A percentile compares a stretch with the other conserved stretches of the same genome.
Evolutionary conservation across 2,797 vertebrate genomes (phyloP).

Genomic region (Rhincodon typus): DNA sequence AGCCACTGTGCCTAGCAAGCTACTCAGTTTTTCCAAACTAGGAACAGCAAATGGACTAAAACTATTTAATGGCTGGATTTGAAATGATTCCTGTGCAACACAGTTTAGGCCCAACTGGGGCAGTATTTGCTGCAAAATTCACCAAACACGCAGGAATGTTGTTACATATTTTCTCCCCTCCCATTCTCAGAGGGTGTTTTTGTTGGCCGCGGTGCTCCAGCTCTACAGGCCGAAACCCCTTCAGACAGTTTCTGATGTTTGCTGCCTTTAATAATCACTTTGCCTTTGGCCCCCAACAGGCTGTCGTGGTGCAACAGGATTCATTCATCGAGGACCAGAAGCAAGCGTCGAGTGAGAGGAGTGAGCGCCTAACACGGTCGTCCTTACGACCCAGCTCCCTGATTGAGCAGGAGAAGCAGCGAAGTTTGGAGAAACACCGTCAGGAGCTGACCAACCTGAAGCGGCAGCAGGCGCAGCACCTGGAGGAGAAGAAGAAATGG

Average conservation of each 20-base stretch:
- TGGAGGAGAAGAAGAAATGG: constrained; percentile 68
- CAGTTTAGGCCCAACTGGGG: background rate
- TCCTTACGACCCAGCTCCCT: constrained; percentile 71
- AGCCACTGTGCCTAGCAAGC: background rate
- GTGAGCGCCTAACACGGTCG: constrained; percentile 50
- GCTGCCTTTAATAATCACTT: background rate
- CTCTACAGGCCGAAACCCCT: background rate
- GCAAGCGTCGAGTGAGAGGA: constrained; percentile 69
- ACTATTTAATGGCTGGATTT: background rate
- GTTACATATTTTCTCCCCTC: no score
- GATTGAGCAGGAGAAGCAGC: constrained; percentile 94
- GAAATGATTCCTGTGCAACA: background rate
- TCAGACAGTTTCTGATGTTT: background rate
- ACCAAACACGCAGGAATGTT: background rate
- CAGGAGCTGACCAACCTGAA: constrained; percentile 85
- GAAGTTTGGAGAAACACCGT: constrained; percentile 88
- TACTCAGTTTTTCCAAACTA: background rate
- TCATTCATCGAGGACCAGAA: constrained; percentile 92
- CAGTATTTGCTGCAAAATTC: background rate
- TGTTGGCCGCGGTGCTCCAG: background rate
- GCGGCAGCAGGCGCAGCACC: constrained; percentile 76
- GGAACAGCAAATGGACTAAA: background rate
- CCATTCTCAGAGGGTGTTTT: background rate
- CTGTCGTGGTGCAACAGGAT: constrained; percentile 88
- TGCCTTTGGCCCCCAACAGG: constrained; percentile 53